Conservation (phyloP, 2,888 invertebrate genomes). For the Idaea biselata region DNA sequence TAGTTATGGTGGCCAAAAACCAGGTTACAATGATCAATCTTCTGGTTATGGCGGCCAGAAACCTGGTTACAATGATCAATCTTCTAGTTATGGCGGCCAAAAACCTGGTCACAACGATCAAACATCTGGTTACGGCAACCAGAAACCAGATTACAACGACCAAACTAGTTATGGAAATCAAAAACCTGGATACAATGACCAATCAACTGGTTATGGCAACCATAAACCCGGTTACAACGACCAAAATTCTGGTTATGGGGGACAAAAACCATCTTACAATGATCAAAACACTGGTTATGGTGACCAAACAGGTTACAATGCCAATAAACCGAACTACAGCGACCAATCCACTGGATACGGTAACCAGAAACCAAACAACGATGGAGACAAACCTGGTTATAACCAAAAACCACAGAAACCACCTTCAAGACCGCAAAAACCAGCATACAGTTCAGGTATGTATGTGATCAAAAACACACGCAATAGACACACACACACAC, state of each 20-base stretch:
- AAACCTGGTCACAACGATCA: conserved; percentile 16
- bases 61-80: neutral
- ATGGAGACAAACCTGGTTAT: neutral
- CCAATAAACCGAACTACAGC: conserved; percentile 15
- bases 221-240: conserved; percentile 13
- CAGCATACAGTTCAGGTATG: neutral
- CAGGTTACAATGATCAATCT: conserved; percentile 10
- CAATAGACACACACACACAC: no score
- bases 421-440: neutral
- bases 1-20: conserved; percentile 10
- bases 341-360: conserved; percentile 12
- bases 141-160: conserved; percentile 14
- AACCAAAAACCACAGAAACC: conserved; percentile 7
- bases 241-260: conserved; percentile 12
- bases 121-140: conserved; percentile 10
- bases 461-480: no score
- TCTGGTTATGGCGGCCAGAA: conserved; percentile 11
- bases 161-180: conserved; percentile 2
- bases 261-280: conserved; percentile 8
- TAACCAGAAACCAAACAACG: conserved; percentile 15
- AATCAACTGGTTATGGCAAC: conserved; percentile 8
- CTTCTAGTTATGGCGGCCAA: conserved; percentile 15
- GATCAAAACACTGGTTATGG: conserved; percentile 9
- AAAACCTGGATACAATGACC: conserved; percentile 8
- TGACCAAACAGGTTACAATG: conserved; percentile 13